A percentile compares a stretch with the other conserved stretches of the same genome.
These are phyloP conservation scores for Discoglossus pictus DNA, from an alignment of 2,797 vertebrate genomes.

Conservation along the genomic window DNA sequence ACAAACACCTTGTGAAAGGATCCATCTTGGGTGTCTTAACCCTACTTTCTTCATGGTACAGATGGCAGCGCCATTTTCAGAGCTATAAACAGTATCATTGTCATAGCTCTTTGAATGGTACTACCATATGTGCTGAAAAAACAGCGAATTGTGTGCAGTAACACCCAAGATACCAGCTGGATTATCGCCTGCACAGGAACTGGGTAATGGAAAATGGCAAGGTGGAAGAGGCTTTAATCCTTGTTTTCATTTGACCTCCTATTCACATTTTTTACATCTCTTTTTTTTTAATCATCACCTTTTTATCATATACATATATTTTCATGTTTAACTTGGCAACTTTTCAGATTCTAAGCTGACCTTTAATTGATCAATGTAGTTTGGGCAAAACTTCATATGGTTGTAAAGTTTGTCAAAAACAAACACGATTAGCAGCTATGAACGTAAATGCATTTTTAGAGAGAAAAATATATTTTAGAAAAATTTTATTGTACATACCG, in stretches of 20 bases:
- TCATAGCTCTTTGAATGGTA: conserved; percentile 98
- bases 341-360: too few relatives aligned
- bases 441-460: too few relatives aligned
- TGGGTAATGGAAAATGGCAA: conserved; percentile 37
- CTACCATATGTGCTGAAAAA: conserved; percentile 82
- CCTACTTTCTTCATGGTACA: conserved; percentile 67
- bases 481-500: too few relatives aligned
- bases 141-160: conserved; percentile 56
- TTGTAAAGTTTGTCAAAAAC: too few relatives aligned
- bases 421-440: too few relatives aligned
- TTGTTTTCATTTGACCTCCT: conserved; percentile 23
- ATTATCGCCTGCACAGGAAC: conserved; percentile 50
- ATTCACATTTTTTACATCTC: too few relatives aligned
- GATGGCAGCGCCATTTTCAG: conserved; percentile 91
- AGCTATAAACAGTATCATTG: conserved; percentile 83
- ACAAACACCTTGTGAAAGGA: not conserved
- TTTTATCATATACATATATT: too few relatives aligned
- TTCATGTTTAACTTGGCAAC: too few relatives aligned
- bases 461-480: too few relatives aligned
- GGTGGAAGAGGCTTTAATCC: conserved; percentile 6
- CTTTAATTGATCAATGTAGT: too few relatives aligned
- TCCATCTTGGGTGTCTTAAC: conserved; percentile 41
- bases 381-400: too few relatives aligned
- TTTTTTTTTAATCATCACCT: conserved; percentile 25
- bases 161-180: conserved; percentile 55